Evolutionary conservation across 2,888 invertebrate species (phyloP), one percentile per base, ranked within the genome.

Genomic region (Drosophila barbarae): DNA sequence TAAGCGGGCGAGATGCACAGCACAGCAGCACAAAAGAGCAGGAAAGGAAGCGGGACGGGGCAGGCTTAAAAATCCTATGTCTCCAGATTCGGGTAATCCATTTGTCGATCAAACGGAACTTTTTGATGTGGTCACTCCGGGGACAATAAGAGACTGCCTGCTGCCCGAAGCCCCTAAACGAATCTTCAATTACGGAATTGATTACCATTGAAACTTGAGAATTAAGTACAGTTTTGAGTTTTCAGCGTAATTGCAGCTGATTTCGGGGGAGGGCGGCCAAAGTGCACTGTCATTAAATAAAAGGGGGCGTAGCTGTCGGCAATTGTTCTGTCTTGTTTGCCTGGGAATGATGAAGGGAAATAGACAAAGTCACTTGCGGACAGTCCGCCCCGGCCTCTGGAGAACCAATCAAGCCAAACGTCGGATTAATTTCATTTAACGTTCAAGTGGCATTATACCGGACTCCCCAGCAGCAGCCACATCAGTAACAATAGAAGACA

Each of bases 181-280:
- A 76, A 73, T 73, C 65, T 74, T 83, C 81, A 81, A 81, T 81
- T 81, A 81, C 78, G 69, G 72, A 83, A 81, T 78, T 83, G 83
- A 81, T 81, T 78, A 81, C 83, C 78, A 83, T 74, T 76, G 78
- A 80, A 76, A 76, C 72, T 83, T 76, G 73, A 78, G 76, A 83
- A 80, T 81, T 83, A 83, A 83, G 78, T 78, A 78, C 77, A 81
- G 81, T 81, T 81, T 80, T 80, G 76, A 76, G 76, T 80, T 74
- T 80, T 77, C 77, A 77, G 77, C 81, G 80, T 81, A 78, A 83
- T 78, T 83, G 83, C 81, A 81, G 80, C 76, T 74, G 76, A 83
- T 76, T 79, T 73, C 38, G 51, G 26, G 49, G 49, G 21, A 51
- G 35, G 69, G 57, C 58, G 57, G 50, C 34, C 68, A 69, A 81